A percentile compares a stretch with the other conserved stretches of the same genome.
Evolutionary conservation across 64 coral and sea anemone genomes (phyloP).

Genomic region (Porites lutea): DNA sequence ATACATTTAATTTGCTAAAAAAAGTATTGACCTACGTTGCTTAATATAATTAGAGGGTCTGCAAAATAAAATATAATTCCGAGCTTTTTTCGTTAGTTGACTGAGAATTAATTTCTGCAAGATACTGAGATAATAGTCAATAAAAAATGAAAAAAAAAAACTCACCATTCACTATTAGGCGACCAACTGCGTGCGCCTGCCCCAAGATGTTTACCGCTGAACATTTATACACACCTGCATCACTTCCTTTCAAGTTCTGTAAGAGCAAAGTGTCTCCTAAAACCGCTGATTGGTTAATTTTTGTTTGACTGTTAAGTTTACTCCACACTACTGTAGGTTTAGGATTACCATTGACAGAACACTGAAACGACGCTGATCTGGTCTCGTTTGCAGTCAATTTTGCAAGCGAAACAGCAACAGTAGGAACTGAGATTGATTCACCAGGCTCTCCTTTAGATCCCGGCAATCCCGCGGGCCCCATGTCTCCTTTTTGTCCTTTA

Average conservation of each 20-base stretch:
- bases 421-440: slow-evolving; percentile 6
- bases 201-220: slow-evolving; percentile 51
- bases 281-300: not conserved
- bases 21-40: no score
- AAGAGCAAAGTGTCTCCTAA: slow-evolving; percentile 22
- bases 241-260: slow-evolving; percentile 23
- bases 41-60: no score
- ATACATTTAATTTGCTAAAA: no score
- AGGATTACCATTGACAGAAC: slow-evolving; percentile 62
- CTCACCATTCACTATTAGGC: slow-evolving; percentile 27
- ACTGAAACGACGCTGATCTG: slow-evolving; percentile 24
- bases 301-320: slow-evolving; percentile 45
- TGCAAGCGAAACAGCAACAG: slow-evolving; percentile 36
- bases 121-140: not conserved
- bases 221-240: slow-evolving; percentile 37
- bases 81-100: no score
- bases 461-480: slow-evolving; percentile 18
- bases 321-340: slow-evolving; percentile 54
- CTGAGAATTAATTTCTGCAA: no score
- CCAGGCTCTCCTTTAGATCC: slow-evolving; percentile 51
- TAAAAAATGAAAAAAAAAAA: not conserved
- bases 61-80: no score
- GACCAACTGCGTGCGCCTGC: not conserved
- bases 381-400: slow-evolving; percentile 34
- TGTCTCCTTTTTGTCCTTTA: slow-evolving; percentile 46